These are phyloP conservation scores for Periplaneta americana DNA, from an alignment of 1,140 invertebrate genomes.

Conservation along the genomic window DNA sequence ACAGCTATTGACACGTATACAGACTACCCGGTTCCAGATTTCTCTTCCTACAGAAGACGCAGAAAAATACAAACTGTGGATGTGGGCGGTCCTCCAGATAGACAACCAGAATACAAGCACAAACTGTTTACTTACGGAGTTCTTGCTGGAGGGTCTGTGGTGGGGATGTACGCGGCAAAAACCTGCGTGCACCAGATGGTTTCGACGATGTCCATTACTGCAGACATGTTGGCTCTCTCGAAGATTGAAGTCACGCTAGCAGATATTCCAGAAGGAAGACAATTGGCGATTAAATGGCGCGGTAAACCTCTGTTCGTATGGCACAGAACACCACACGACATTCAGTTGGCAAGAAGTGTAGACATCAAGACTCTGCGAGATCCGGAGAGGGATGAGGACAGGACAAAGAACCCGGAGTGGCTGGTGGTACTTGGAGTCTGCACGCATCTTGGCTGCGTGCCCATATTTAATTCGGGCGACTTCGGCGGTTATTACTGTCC, in stretches of 20 bases:
- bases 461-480: too few species aligned
- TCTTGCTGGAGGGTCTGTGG: too few species aligned
- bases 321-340: conserved; percentile 54
- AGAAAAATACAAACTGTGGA: too few species aligned
- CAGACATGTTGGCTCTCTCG: conserved; percentile 57
- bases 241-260: conserved; percentile 57
- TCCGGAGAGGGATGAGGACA: conserved; percentile 52
- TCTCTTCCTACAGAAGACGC: too few species aligned
- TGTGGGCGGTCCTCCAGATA: too few species aligned
- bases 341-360: conserved; percentile 44
- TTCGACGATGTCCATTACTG: conserved; percentile 44
- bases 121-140: too few species aligned
- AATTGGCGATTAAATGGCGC: conserved; percentile 59
- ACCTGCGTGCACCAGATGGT: too few species aligned
- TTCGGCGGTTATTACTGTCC: too few species aligned
- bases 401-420: conserved; percentile 52
- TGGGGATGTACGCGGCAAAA: too few species aligned
- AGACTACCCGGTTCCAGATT: too few species aligned
- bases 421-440: conserved; percentile 61
- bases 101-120: too few species aligned
- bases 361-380: conserved; percentile 49
- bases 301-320: conserved; percentile 64
- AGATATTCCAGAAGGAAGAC: conserved; percentile 54
- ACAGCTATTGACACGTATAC: too few species aligned
- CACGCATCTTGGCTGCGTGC: conserved; percentile 65